phyloP scores from a whole-genome alignment of 2,113 vertebrate genomes.

The Cavia aperea region DNA sequence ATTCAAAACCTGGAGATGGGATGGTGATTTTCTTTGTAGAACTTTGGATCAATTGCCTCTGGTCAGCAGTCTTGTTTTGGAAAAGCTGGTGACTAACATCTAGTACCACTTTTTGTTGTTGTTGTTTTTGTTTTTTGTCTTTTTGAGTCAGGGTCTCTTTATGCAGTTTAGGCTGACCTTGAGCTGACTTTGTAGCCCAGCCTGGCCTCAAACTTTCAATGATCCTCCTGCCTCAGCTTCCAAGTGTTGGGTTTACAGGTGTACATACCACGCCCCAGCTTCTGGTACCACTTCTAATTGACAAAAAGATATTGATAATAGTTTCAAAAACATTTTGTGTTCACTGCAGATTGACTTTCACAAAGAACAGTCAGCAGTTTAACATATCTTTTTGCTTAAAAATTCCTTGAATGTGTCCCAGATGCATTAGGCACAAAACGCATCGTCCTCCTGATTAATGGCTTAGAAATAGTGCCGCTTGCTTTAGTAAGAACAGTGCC shows the following conservation, averaged over 20 bases:
- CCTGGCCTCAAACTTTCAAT: no score
- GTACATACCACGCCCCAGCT: no score
- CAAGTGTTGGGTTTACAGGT: no score
- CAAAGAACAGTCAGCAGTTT: neutral
- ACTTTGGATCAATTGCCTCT: neutral
- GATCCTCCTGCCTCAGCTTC: no score
- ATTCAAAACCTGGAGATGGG: neutral
- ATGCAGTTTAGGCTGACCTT: no score
- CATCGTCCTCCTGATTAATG: neutral
- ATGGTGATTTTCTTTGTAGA: neutral
- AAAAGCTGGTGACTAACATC: neutral
- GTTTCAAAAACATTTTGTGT: neutral
- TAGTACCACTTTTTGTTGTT: neutral
- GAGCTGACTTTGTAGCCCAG: no score
- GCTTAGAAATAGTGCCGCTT: neutral
- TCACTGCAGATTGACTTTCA: conserved; percentile 15
- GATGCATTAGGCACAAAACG: neutral
- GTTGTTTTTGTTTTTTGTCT: no score
- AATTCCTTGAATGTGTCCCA: neutral
- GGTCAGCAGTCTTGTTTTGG: neutral
- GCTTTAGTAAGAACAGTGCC: neutral
- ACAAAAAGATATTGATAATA: neutral
- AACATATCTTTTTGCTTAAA: neutral
- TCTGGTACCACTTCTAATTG: neutral
- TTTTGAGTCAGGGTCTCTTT: no score